Evolutionary conservation across 2,113 vertebrate genomes (phyloP).

Genomic region (Columbina picui): DNA sequence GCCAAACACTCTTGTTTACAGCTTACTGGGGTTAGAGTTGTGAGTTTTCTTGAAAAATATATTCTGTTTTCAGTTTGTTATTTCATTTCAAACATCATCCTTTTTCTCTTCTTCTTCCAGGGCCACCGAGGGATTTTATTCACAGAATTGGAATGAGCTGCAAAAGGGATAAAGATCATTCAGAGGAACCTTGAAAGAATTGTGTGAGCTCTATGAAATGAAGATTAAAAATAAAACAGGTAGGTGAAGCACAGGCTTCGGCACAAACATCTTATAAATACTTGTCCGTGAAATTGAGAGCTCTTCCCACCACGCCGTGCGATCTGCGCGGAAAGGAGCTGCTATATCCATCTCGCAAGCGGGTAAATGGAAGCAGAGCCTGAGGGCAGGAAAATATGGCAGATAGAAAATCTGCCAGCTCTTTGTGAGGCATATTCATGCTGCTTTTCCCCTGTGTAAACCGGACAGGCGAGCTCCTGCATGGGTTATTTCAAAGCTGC

Average conservation of each 20-base stretch:
- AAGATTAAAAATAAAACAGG: slow-evolving; percentile 53
- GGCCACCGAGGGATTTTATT: slow-evolving; percentile 52
- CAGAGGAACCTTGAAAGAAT: slow-evolving; percentile 28
- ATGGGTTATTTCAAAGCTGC: background rate
- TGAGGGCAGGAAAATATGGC: background rate
- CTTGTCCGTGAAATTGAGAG: background rate
- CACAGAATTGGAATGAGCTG: slow-evolving; percentile 18
- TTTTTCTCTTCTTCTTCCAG: slow-evolving; percentile 20
- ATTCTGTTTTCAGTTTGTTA: background rate
- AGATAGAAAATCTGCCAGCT: background rate
- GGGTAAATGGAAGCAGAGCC: background rate
- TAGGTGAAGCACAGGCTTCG: background rate
- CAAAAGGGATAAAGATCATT: slow-evolving; percentile 40
- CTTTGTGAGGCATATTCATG: rapidly evolving
- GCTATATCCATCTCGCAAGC: rapidly evolving
- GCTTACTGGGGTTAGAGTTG: background rate
- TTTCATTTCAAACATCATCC: slow-evolving; percentile 29
- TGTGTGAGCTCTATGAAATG: slow-evolving; percentile 18
- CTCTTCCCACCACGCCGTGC: rapidly evolving
- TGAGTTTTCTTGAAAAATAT: background rate
- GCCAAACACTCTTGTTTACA: background rate
- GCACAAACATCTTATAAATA: background rate
- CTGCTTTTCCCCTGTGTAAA: rapidly evolving
- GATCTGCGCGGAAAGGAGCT: background rate
- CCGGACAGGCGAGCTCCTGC: background rate